phyloP scores from a whole-genome alignment of 35 echinoderm and acorn worm species.

The Lytechinus variegatus region DNA sequence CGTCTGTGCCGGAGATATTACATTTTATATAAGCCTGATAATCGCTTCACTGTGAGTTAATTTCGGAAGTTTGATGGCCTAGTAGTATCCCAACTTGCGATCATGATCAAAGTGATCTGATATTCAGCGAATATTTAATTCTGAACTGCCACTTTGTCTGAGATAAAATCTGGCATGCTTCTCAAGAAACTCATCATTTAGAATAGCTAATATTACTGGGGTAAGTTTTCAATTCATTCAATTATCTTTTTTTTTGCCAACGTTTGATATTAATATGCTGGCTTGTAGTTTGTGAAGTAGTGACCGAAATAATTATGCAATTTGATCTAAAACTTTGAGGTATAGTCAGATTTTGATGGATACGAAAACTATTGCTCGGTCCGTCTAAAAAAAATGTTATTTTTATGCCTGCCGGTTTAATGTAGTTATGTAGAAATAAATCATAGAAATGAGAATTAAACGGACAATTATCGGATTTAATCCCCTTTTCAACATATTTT shows the following conservation, averaged over 20 bases:
- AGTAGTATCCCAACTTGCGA: neutral
- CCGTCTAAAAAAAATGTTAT: too few relatives aligned
- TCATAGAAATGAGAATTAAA: too few relatives aligned
- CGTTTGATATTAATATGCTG: neutral
- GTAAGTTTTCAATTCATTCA: neutral
- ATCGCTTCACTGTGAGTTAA: neutral
- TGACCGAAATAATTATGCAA: too few relatives aligned
- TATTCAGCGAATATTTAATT: neutral
- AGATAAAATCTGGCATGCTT: neutral
- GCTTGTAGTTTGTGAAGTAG: too few relatives aligned
- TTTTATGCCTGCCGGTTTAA: too few relatives aligned
- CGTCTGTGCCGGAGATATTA: neutral
- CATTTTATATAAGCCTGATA: neutral
- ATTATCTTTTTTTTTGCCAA: neutral
- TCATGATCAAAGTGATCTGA: neutral
- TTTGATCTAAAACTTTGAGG: too few relatives aligned
- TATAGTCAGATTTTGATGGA: too few relatives aligned
- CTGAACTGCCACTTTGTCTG: neutral
- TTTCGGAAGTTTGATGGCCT: neutral
- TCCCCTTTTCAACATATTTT: too few relatives aligned
- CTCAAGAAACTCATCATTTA: neutral
- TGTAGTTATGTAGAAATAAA: too few relatives aligned
- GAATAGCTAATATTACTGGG: neutral
- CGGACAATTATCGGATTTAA: too few relatives aligned
- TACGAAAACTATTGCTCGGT: too few relatives aligned